Conservation (phyloP, 2,888 invertebrate genomes). For the Macrosoma leucophasiata region DNA sequence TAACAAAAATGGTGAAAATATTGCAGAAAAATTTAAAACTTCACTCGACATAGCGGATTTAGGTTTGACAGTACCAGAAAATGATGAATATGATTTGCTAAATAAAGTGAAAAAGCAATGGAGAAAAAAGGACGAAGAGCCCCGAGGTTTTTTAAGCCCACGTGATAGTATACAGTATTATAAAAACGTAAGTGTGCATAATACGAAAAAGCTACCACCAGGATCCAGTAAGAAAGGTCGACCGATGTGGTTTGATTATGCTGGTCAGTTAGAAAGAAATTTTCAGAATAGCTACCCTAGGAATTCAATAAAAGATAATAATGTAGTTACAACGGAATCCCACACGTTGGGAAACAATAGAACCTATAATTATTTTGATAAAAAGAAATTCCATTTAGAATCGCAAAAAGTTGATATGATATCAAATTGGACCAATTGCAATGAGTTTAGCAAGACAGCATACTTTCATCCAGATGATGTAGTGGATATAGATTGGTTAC, state of each 20-base stretch:
- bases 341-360: neutral
- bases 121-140: slow-evolving; percentile 1
- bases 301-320: too few relatives aligned
- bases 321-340: neutral
- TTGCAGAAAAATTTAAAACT: slow-evolving; percentile 26
- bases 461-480: slow-evolving; percentile 46
- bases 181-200: slow-evolving; percentile 7
- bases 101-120: slow-evolving; percentile 10
- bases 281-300: too few relatives aligned
- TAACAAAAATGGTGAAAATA: slow-evolving; percentile 33
- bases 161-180: slow-evolving; percentile 25
- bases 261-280: slow-evolving; percentile 29
- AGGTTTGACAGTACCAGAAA: slow-evolving; percentile 17
- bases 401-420: too few relatives aligned
- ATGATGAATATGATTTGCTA: slow-evolving; percentile 21
- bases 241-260: slow-evolving; percentile 29
- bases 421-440: slow-evolving; percentile 51
- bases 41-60: slow-evolving; percentile 34
- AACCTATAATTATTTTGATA: slow-evolving; percentile 18
- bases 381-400: slow-evolving; percentile 23
- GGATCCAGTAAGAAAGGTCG: neutral
- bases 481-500: slow-evolving; percentile 45
- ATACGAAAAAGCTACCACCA: neutral
- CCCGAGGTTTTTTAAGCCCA: slow-evolving; percentile 16
- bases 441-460: slow-evolving; percentile 39